phyloP scores from a whole-genome alignment of 1,140 invertebrate species.

The Cylas formicarius region DNA sequence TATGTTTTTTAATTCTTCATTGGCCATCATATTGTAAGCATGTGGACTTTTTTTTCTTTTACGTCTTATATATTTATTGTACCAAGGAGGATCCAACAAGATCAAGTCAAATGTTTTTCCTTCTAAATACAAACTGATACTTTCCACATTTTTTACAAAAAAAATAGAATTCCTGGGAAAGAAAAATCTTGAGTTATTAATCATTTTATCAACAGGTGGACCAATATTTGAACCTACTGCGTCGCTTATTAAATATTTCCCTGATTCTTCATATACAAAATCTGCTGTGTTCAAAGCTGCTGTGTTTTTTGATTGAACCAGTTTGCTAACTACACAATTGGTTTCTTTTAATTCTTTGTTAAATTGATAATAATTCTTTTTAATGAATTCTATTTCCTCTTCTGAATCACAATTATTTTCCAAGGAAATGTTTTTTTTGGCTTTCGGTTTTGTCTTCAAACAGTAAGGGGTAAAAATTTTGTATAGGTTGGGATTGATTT shows the following conservation, averaged over 20 bases:
- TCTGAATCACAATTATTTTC: background rate
- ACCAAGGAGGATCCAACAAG: conserved; percentile 88
- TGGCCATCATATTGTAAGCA: conserved; percentile 72
- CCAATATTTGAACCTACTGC: conserved; percentile 26
- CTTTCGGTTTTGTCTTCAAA: conserved; percentile 5
- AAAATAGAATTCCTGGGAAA: conserved; percentile 37
- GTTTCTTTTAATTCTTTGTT: conserved; percentile 5
- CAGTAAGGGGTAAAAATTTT: conserved; percentile 23
- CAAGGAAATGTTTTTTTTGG: conserved; percentile 8
- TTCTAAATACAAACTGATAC: conserved; percentile 22
- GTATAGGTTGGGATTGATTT: conserved; percentile 21
- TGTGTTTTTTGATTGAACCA: conserved; percentile 11
- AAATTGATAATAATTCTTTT: conserved; percentile 10
- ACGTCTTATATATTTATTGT: conserved; percentile 84
- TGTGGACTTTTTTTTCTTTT: conserved; percentile 54
- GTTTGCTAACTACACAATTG: conserved; percentile 1
- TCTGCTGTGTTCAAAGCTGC: conserved; percentile 25
- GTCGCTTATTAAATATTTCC: conserved; percentile 17
- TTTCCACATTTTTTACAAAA: conserved; percentile 29
- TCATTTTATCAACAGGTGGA: conserved; percentile 17
- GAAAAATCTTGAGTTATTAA: conserved; percentile 27
- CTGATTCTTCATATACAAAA: conserved; percentile 26
- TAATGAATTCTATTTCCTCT: conserved; percentile 13
- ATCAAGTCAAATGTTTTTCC: conserved; percentile 65
- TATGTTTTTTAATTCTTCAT: conserved; percentile 61